phyloP scores from a whole-genome alignment of 2,888 invertebrate species.

The Dryomyza anilis region DNA sequence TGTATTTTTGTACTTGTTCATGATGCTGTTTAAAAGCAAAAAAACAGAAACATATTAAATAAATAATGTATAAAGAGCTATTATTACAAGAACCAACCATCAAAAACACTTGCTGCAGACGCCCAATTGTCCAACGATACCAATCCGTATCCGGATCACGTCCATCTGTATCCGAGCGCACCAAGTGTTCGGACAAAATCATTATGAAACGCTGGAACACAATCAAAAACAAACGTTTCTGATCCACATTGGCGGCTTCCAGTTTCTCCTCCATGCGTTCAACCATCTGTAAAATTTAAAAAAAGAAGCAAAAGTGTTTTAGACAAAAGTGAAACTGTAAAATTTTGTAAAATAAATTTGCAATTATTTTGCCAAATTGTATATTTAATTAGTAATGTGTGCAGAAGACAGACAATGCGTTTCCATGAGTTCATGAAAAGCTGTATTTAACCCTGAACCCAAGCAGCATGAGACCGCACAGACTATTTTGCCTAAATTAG shows the following conservation, averaged over 20 bases:
- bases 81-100: slow-evolving; percentile 81
- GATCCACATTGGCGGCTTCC: slow-evolving; percentile 93
- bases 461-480: slow-evolving; percentile 4
- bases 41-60: too few species aligned
- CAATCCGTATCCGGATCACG: slow-evolving; percentile 91
- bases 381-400: too few species aligned
- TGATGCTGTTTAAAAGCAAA: slow-evolving; percentile 82
- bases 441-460: slow-evolving; percentile 14
- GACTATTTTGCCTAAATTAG: slow-evolving; percentile 10
- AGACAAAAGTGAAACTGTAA: background rate
- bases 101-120: slow-evolving; percentile 93
- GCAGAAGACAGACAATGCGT: too few species aligned
- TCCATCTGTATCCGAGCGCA: slow-evolving; percentile 90
- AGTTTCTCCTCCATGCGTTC: slow-evolving; percentile 95
- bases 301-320: background rate
- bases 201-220: slow-evolving; percentile 98
- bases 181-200: slow-evolving; percentile 95
- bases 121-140: slow-evolving; percentile 95
- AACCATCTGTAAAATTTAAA: slow-evolving; percentile 68
- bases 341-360: too few species aligned
- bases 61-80: slow-evolving; percentile 5
- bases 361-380: too few species aligned
- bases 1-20: slow-evolving; percentile 96
- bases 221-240: slow-evolving; percentile 94
- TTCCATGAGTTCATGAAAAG: too few species aligned